Base-by-base conservation (phyloP, 1,140 invertebrate genomes). In the Drosophila varians region DNA sequence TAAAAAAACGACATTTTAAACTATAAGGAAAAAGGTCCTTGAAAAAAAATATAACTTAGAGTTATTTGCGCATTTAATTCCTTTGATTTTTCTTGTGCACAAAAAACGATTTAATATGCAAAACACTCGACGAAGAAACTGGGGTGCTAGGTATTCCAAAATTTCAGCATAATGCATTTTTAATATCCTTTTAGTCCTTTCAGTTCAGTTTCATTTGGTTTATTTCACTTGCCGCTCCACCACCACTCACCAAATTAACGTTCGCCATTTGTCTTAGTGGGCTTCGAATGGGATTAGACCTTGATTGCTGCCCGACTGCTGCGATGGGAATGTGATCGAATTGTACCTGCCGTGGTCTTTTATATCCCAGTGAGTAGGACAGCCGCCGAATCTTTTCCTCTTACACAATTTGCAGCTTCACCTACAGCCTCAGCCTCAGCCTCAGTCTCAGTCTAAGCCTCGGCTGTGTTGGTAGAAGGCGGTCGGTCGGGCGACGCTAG, bases 401-500 rank as follows among this genome's bases (percentile, higher is more conserved):
- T 84, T 84, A 84, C 80, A 86, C 80, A 79, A 84, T 79, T 51
- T 26, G 23, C 25, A 16, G 48, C 74, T 8, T 48, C 47, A 58
- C 34, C 48, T 28, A 14, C 38, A 52, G 42, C 54, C 25, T 23
- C n/a, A 26, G 45, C 11, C 21, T 3, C 28, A 26, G 60, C 64
- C 18, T 18, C 43, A 36, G 45, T 19, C 42, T n/a, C 49, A 51
- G 48, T 14, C 23, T 65, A 25, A 53, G 43, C n/a, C n/a, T n/a
- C n/a, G n/a, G n/a, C 69, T 61, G 45, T 78, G 77, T 66, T 79
- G 49, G 76, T 66, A 79, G 77, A 79, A 76, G 72, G 77, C 77
- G 72, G 64, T 36, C 77, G 72, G 64, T 36, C 57, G 64, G 64
- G 14, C 40, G 38, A 23, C 52, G 40, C 5, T 11, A 6, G 31